Percentiles rank a stretch among this genome's conserved stretches.
Evolutionary conservation across 1,140 invertebrate species (phyloP).

Genomic region (Steinernema khuongi): DNA sequence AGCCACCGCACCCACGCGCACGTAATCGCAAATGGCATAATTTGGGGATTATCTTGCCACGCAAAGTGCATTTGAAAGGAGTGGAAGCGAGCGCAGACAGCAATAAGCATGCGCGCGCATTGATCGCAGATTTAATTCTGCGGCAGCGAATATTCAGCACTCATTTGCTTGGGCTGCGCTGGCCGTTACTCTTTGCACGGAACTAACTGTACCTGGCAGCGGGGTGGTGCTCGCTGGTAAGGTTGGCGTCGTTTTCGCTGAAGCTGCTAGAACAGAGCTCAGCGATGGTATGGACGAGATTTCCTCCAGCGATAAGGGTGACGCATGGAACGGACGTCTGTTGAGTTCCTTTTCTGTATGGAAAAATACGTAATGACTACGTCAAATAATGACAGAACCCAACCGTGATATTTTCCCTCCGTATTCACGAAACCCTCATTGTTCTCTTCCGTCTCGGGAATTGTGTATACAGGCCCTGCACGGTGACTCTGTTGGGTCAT

Average conservation of each 20-base stretch:
- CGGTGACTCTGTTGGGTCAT: slow-evolving; percentile 37
- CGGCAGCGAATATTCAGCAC: background rate
- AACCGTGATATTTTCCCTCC: slow-evolving; percentile 41
- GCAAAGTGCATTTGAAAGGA: too few species aligned
- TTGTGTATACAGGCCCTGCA: slow-evolving; percentile 57
- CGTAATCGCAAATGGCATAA: too few species aligned
- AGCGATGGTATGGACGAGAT: background rate
- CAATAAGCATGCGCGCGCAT: background rate
- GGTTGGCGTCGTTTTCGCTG: too few species aligned
- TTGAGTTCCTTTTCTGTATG: slow-evolving; percentile 11
- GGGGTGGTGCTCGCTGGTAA: too few species aligned
- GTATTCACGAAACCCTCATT: slow-evolving; percentile 39
- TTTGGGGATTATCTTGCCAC: too few species aligned
- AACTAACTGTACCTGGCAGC: too few species aligned
- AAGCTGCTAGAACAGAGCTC: too few species aligned
- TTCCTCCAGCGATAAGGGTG: background rate
- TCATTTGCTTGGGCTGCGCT: too few species aligned
- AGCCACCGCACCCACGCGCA: too few species aligned
- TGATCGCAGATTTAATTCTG: background rate
- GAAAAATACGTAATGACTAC: background rate
- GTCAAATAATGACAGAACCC: slow-evolving; percentile 11
- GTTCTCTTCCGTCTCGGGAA: slow-evolving; percentile 55
- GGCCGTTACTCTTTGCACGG: too few species aligned
- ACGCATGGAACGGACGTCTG: slow-evolving; percentile 18
- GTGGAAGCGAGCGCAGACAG: background rate